These are phyloP conservation scores for Mactromeris polynyma DNA, from an alignment of 2,888 invertebrate species.

Conservation along the genomic window DNA sequence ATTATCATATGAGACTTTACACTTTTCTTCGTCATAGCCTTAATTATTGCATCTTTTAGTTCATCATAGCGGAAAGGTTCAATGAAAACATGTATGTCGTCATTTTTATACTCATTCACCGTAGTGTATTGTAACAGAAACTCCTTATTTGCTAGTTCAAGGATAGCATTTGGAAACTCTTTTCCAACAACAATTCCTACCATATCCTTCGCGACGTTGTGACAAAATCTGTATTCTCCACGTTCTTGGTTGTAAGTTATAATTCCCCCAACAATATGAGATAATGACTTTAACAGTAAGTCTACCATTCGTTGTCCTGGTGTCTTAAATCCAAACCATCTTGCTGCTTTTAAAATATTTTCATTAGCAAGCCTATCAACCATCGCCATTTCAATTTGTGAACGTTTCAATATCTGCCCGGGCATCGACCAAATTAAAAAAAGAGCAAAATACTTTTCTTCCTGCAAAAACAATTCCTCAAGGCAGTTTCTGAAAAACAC, in stretches of 20 bases:
- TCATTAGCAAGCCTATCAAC: background rate
- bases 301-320: background rate
- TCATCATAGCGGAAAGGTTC: too few species aligned
- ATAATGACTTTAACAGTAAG: background rate
- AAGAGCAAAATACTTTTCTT: too few species aligned
- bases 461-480: conserved; percentile 35
- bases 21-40: conserved; percentile 27
- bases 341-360: background rate
- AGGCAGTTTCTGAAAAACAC: conserved; percentile 50
- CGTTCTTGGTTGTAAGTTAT: background rate
- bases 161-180: too few species aligned
- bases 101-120: too few species aligned
- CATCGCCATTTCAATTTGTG: too few species aligned
- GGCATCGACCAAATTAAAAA: too few species aligned
- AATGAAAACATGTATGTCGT: too few species aligned
- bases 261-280: background rate
- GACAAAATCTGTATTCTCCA: conserved; percentile 43
- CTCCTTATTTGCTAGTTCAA: too few species aligned
- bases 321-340: background rate
- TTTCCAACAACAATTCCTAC: conserved; percentile 50
- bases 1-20: too few species aligned
- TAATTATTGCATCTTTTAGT: conserved; percentile 23
- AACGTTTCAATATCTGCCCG: too few species aligned
- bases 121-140: conserved; percentile 43
- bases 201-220: conserved; percentile 51